Base-by-base conservation (phyloP, 2,888 invertebrate species). In the Gastracanthus pulcherrimus region DNA sequence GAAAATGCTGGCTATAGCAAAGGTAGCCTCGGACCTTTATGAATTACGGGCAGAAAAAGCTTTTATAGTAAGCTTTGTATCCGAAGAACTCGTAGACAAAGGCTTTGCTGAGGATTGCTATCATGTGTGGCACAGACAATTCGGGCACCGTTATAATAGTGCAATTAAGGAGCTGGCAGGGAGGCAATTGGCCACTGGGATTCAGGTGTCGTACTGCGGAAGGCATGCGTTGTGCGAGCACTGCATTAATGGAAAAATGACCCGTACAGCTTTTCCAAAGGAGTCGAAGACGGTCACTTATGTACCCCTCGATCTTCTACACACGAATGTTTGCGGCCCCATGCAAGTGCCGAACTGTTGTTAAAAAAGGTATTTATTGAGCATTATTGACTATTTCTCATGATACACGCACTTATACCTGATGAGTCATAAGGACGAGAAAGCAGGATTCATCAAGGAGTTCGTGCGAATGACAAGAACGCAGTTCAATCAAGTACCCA, bases 251-350 rank as follows among this genome's bases (percentile, higher is more conserved):
- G 85, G 84, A 7, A 88, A 88, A 75, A 67, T 86, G 72, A 31
- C 84, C 0, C 81, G 85, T 60, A 55, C 31, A 23, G 77, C 86
- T 7, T 83, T 87, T 66, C 81, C 86, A 23, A 84, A 84, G 45
- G 75, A 77, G 66, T 67, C 82, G 67, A 79, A 71, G 19, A 81
- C 29, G 1, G 82, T 78, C 70, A 58, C 85, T 67, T 31, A n/a
- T 19, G 69, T 72, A 29, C 45, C 31, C 74, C 60, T 84, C 55
- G 82, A 84, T 45, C 38, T 85, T 0, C 72, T 87, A 0, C 86
- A 87, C 55, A 82, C 84, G 0, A 86, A 87, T 74, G 41, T 88
- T 4, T 87, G 86, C n/a, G 86, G 86, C 11, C 84, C 83, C 0
- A 51, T 51, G 51, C 51, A 51, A n/a, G 19, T 19, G 7, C n/a